Evolutionary conservation across 92 coral and sea anemone species (phyloP).

Genomic region (Parazoanthus darwini): DNA sequence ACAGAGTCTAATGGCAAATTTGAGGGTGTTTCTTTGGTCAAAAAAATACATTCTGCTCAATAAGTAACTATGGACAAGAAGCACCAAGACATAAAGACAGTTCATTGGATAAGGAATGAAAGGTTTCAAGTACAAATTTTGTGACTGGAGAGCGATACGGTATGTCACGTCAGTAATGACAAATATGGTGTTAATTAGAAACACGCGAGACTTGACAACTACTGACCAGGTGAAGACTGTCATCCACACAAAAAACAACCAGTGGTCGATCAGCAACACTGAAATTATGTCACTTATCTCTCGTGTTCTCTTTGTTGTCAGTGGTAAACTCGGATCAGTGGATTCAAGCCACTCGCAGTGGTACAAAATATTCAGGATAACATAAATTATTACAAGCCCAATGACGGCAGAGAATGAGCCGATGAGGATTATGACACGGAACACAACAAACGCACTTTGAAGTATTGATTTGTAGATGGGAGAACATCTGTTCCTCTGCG

Average conservation of each 20-base stretch:
- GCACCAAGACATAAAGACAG: neutral
- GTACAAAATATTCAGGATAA: neutral
- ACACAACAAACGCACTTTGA: neutral
- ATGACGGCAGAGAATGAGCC: neutral
- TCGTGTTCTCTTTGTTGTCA: neutral
- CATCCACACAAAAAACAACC: neutral
- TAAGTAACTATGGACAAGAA: neutral
- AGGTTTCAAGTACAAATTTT: neutral
- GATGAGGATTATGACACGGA: neutral
- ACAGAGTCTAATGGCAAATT: neutral
- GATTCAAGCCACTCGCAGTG: neutral
- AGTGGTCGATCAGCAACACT: neutral
- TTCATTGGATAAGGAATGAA: conserved; percentile 8
- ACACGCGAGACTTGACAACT: conserved; percentile 2
- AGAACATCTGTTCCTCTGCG: neutral
- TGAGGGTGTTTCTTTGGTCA: neutral
- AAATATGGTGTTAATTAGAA: neutral
- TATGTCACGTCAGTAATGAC: neutral
- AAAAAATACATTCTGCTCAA: conserved; percentile 1
- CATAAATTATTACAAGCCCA: neutral
- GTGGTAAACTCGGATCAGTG: neutral
- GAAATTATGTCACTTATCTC: neutral
- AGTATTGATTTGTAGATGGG: neutral
- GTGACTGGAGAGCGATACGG: conserved; percentile 11
- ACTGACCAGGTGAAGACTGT: neutral